phyloP scores from a whole-genome alignment of 1,140 invertebrate species.

The Caenorhabditis tropicalis region DNA sequence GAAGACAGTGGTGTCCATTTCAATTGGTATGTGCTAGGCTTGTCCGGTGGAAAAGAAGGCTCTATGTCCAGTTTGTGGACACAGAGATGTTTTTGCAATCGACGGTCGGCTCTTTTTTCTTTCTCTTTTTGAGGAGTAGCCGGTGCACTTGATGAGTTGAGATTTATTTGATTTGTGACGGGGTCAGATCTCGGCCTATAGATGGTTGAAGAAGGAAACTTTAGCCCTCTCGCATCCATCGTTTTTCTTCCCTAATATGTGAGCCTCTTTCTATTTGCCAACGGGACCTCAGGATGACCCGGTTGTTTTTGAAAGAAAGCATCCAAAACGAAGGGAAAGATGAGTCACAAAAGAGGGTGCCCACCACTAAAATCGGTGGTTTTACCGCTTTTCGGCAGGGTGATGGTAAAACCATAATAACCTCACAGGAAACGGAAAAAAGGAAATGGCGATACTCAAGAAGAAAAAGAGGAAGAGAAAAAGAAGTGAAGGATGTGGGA shows the following conservation, averaged over 20 bases:
- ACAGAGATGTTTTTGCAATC: conserved; percentile 16
- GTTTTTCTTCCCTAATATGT: conserved; percentile 9
- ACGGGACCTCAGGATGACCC: neutral
- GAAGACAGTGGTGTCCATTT: conserved; percentile 37
- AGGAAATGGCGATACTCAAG: conserved; percentile 12
- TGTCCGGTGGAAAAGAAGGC: neutral
- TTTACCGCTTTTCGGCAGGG: neutral
- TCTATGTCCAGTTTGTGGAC: conserved; percentile 21
- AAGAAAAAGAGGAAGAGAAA: neutral
- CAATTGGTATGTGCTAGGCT: neutral
- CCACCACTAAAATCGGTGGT: conserved; percentile 15
- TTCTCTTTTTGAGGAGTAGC: conserved; percentile 22
- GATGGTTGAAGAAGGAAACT: conserved; percentile 22
- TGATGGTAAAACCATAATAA: conserved; percentile 36
- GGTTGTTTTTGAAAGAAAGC: conserved; percentile 10
- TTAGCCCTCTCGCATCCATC: neutral
- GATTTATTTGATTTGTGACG: conserved; percentile 32
- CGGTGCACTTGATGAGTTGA: conserved; percentile 39
- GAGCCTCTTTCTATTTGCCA: neutral
- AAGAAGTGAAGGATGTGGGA: neutral
- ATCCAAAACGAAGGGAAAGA: neutral
- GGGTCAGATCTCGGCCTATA: conserved; percentile 14
- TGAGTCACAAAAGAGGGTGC: neutral
- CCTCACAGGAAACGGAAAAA: neutral
- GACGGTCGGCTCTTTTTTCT: neutral